Base-by-base conservation (phyloP, 2,888 invertebrate species). In the Sinhomidia bicolor region DNA sequence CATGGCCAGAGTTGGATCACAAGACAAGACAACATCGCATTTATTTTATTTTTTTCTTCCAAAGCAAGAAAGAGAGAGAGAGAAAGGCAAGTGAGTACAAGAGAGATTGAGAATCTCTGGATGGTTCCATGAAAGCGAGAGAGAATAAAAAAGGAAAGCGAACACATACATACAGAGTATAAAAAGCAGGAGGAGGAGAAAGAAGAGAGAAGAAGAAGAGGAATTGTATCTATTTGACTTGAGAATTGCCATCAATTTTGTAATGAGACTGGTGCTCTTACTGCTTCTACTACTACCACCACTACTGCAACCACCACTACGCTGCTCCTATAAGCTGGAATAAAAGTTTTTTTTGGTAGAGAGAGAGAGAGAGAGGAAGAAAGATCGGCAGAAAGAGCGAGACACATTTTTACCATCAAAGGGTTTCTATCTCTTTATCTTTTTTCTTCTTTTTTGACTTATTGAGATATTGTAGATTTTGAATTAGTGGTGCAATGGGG, bases 381-480 rank as follows among this genome's bases (percentile, higher is more conserved):
- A 71, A 71, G 32, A 83, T 29, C 29, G 65, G 65, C 68, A 82
- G n/a, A 84, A 36, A 57, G 44, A 68, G 83, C 51, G 44, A 68
- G 83, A 68, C 65, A 26, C 65, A 44, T 71, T 87, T 81, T 81
- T 82, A 76, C 47, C 83, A 83, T 83, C 88, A 88, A 88, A 88
- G 82, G 82, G 81, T 76, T 76, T 79, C 76, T 41, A 23, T 44
- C 32, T 85, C 36, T 80, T 44, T 51, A 60, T 82, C 54, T 82
- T 60, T 81, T 80, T 88, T 76, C 78, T 76, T 57, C 20, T 88
- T 88, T 83, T 89, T 80, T 89, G 88, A 89, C 71, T 89, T 89
- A 85, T 89, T 84, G 84, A 89, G 88, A 89, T 83, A 89, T 89
- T 89, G 88, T 89, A 41, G 84, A 89, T 85, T 89, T 89, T 85